Conservation (phyloP, 2,888 invertebrate species). For the Synanthedon tipuliformis region DNA sequence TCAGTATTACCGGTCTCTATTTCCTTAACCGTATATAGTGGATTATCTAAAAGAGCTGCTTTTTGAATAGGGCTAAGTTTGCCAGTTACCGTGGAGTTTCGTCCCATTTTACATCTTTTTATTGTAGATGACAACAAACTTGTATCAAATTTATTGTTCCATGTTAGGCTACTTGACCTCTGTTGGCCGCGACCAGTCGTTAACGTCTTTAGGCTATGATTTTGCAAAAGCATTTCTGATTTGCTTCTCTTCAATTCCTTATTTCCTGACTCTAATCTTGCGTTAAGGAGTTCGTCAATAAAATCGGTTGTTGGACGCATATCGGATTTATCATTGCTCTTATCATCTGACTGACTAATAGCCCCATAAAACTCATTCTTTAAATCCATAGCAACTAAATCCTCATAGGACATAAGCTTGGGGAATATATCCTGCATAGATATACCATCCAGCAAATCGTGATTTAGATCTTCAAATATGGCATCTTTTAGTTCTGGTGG, state of each 20-base stretch:
- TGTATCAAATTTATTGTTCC: constrained; percentile 78
- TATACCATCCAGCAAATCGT: constrained; percentile 84
- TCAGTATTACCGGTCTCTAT: constrained; percentile 26
- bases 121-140: constrained; percentile 70
- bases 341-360: constrained; percentile 54
- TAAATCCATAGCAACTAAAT: constrained; percentile 73
- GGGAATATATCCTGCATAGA: constrained; percentile 89
- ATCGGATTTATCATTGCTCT: constrained; percentile 57
- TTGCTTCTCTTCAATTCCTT: constrained; percentile 75
- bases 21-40: constrained; percentile 49
- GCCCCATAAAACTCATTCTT: constrained; percentile 71
- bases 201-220: constrained; percentile 57
- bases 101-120: constrained; percentile 76
- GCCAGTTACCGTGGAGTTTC: constrained; percentile 52
- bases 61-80: constrained; percentile 56
- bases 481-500: constrained; percentile 90
- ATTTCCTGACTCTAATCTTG: constrained; percentile 55
- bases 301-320: constrained; percentile 63
- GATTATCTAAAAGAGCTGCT: constrained; percentile 30
- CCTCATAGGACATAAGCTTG: constrained; percentile 76
- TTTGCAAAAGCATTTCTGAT: constrained; percentile 72
- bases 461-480: constrained; percentile 86
- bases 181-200: constrained; percentile 71
- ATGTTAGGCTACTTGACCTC: constrained; percentile 75
- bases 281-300: constrained; percentile 68